A percentile compares a stretch with the other conserved stretches of the same genome.
Conservation (phyloP, 2,888 invertebrate species). For the Papilio elwesi region DNA sequence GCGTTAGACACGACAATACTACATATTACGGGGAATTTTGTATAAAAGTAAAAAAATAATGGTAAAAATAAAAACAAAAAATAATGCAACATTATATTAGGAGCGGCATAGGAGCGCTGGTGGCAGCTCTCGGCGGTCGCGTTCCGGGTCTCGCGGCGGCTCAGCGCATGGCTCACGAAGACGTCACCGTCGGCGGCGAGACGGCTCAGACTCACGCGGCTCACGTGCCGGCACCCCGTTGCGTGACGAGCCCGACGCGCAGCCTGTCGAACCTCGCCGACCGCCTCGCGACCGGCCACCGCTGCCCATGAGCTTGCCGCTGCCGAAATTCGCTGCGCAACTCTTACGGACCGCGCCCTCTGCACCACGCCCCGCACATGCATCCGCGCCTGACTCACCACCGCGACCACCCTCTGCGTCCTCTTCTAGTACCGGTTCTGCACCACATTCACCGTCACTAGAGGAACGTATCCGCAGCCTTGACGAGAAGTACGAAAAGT, state of each 20-base stretch:
- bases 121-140: conserved; percentile 60
- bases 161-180: conserved; percentile 72
- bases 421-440: conserved; percentile 89
- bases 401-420: conserved; percentile 89
- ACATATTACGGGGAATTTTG: too few species aligned
- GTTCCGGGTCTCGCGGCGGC: conserved; percentile 65
- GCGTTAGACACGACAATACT: too few species aligned
- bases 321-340: conserved; percentile 94
- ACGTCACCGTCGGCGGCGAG: conserved; percentile 76
- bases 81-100: conserved; percentile 46
- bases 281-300: conserved; percentile 85
- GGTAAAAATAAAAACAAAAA: too few species aligned
- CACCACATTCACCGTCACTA: conserved; percentile 89
- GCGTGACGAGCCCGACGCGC: conserved; percentile 91
- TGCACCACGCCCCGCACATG: conserved; percentile 75
- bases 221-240: conserved; percentile 94
- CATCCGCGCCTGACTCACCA: conserved; percentile 86
- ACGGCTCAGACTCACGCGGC: conserved; percentile 82
- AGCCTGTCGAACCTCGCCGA: conserved; percentile 90
- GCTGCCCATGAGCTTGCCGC: conserved; percentile 91
- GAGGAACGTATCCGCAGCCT: conserved; percentile 96
- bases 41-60: too few species aligned
- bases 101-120: conserved; percentile 69
- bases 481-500: conserved; percentile 96
- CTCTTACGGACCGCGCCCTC: conserved; percentile 82